Base-by-base conservation (phyloP, 2,888 invertebrate species). In the Chesias legatella region DNA sequence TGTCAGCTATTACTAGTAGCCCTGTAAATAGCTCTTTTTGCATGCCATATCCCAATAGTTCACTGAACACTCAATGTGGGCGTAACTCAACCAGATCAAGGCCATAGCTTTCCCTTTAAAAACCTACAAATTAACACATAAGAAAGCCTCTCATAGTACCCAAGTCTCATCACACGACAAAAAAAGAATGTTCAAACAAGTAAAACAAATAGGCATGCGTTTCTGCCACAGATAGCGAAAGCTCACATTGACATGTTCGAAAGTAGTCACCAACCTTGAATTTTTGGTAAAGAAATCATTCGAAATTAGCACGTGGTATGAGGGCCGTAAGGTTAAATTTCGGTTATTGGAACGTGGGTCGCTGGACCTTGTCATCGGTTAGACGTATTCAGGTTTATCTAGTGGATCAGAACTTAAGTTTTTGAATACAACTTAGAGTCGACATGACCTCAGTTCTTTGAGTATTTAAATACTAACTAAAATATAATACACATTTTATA, bases 191-290 rank as follows among this genome's bases (percentile, higher is more conserved):
- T 73, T 68, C 65, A 75, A 84, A 83, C 62, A 73, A 67, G 63
- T 76, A 76, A 78, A 80, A 73, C 70, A 81, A 83, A 84, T 68
- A 81, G 73, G 69, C 68, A 56, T 58, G 47, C 60, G 68, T 68
- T 71, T 73, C 75, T 79, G 80, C 74, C 80, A 80, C 72, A 73
- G 84, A 85, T 81, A 86, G 85, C 85, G 86, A 86, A 86, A 86
- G 85, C 83, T 80, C 72, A 70, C 82, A 81, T 85, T 84, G 84
- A 85, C 84, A 80, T 71, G 81, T 78, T 85, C 75, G 86, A 86
- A 86, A 86, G 85, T 83, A 71, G 71, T 65, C 67, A 63, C 58
- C 61, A 60, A 53, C 53, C 51, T 54, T 54, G 53, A 49, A 41
- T 58, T 63, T 64, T 52, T 50, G 55, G 50, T 30, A 31, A 27